These are phyloP conservation scores for Brassicogethes aeneus DNA, from an alignment of 2,888 invertebrate species.

Conservation along the genomic window DNA sequence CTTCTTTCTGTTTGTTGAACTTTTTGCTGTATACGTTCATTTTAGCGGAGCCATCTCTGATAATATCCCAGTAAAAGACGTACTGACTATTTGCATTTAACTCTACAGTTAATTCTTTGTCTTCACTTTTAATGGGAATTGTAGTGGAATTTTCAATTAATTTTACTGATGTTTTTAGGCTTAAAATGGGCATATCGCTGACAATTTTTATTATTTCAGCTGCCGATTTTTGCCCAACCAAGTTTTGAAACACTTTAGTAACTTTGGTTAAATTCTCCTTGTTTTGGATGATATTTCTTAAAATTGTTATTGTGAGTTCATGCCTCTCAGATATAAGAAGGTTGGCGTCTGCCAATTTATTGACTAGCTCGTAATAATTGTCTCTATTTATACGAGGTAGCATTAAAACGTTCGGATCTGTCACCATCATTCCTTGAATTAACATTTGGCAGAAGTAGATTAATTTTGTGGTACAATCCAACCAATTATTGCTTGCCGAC, in stretches of 20 bases:
- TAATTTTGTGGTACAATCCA: slow-evolving; percentile 67
- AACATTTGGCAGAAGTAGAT: slow-evolving; percentile 82
- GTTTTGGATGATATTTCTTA: slow-evolving; percentile 10
- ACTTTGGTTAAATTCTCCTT: slow-evolving; percentile 14
- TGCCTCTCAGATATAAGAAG: slow-evolving; percentile 6
- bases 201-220: slow-evolving; percentile 28
- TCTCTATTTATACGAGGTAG: slow-evolving; percentile 67
- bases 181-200: slow-evolving; percentile 31
- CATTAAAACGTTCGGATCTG: slow-evolving; percentile 62
- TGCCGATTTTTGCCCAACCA: slow-evolving; percentile 16
- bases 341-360: slow-evolving; percentile 32
- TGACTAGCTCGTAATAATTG: slow-evolving; percentile 51
- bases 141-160: slow-evolving; percentile 13
- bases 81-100: slow-evolving; percentile 15
- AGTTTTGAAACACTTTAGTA: slow-evolving; percentile 21
- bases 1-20: slow-evolving; percentile 89
- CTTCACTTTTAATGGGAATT: slow-evolving; percentile 6
- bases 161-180: slow-evolving; percentile 22
- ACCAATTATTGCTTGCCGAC: slow-evolving; percentile 83
- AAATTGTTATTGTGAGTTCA: slow-evolving; percentile 10
- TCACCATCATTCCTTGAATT: slow-evolving; percentile 84
- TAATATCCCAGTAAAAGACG: slow-evolving; percentile 28
- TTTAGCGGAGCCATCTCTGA: slow-evolving; percentile 28
- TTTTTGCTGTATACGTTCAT: slow-evolving; percentile 65
- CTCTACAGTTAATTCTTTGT: slow-evolving; percentile 4